These are phyloP conservation scores for Apotomis capreana DNA, from an alignment of 2,888 invertebrate species.

Conservation along the genomic window DNA sequence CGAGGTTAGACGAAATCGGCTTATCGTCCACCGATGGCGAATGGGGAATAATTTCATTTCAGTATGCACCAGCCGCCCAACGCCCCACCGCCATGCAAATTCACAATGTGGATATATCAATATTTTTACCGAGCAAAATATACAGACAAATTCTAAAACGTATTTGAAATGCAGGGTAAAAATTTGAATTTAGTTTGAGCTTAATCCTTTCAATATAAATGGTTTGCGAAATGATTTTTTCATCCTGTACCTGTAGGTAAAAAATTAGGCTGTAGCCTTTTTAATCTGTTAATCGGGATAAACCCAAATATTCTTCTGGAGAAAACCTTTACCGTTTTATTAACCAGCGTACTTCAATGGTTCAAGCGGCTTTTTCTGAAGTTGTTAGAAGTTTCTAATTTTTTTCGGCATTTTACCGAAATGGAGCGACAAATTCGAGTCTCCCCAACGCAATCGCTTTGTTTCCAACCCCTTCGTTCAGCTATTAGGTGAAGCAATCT, in stretches of 20 bases:
- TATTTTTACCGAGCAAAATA: conserved; percentile 5
- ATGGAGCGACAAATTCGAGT: conserved; percentile 31
- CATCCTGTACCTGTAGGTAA: background rate
- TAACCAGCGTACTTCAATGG: conserved; percentile 13
- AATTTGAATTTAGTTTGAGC: background rate
- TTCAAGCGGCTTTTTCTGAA: conserved; percentile 1
- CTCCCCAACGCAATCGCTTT: conserved; percentile 10
- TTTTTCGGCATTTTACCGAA: conserved; percentile 17
- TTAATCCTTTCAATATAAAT: background rate
- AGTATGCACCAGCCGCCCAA: conserved; percentile 54
- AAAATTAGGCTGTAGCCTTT: no score
- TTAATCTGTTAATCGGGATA: background rate
- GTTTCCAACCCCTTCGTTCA: conserved; percentile 28
- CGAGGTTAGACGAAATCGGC: conserved; percentile 77
- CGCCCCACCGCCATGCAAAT: conserved; percentile 56
- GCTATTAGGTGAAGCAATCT: conserved; percentile 15
- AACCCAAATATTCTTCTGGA: conserved; percentile 12
- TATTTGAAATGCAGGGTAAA: background rate
- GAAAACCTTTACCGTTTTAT: conserved; percentile 16
- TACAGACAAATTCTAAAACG: background rate
- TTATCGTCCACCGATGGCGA: conserved; percentile 69
- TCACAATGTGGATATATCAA: conserved; percentile 46
- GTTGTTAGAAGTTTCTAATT: conserved; percentile 27
- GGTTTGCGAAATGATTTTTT: background rate
- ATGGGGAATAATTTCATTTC: conserved; percentile 71